Evolutionary conservation across 2,113 vertebrate genomes (phyloP).

Genomic region (Mirza zaza): DNA sequence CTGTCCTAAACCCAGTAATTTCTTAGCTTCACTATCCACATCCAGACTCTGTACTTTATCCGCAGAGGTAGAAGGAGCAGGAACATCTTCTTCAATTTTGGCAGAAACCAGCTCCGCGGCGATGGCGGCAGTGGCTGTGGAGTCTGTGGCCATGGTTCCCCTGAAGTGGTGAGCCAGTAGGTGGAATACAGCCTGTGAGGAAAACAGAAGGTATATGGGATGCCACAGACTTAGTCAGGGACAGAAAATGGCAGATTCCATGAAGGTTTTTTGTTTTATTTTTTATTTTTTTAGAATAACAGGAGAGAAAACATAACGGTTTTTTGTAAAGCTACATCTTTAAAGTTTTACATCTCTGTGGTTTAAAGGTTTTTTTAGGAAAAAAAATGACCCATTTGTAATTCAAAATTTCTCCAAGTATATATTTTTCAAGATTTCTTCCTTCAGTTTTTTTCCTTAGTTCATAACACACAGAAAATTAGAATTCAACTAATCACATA

Average conservation of each 20-base stretch:
- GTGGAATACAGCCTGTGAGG: neutral
- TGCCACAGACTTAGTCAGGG: fast-evolving
- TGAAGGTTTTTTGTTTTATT: neutral
- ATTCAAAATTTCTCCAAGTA: constrained; percentile 19
- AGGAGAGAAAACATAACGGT: neutral
- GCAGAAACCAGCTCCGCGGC: constrained; percentile 65
- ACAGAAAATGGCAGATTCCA: constrained; percentile 81
- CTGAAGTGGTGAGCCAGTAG: neutral
- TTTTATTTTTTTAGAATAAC: neutral
- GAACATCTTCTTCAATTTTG: constrained; percentile 85
- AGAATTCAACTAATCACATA: constrained; percentile 26
- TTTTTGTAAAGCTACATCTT: neutral
- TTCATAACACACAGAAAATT: constrained; percentile 13
- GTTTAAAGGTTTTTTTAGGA: neutral
- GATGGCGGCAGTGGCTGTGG: constrained; percentile 67
- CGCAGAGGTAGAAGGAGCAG: constrained; percentile 87
- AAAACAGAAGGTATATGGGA: neutral
- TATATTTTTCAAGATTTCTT: constrained; percentile 25
- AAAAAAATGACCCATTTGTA: neutral
- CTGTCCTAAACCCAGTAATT: constrained; percentile 94
- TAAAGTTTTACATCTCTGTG: neutral
- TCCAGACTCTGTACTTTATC: constrained; percentile 87
- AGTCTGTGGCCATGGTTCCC: constrained; percentile 66
- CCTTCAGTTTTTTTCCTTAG: neutral
- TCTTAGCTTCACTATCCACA: constrained; percentile 94